A percentile compares a stretch with the other conserved stretches of the same genome.
Evolutionary conservation across 2,888 invertebrate genomes (phyloP).

Genomic region (Amiota communis): DNA sequence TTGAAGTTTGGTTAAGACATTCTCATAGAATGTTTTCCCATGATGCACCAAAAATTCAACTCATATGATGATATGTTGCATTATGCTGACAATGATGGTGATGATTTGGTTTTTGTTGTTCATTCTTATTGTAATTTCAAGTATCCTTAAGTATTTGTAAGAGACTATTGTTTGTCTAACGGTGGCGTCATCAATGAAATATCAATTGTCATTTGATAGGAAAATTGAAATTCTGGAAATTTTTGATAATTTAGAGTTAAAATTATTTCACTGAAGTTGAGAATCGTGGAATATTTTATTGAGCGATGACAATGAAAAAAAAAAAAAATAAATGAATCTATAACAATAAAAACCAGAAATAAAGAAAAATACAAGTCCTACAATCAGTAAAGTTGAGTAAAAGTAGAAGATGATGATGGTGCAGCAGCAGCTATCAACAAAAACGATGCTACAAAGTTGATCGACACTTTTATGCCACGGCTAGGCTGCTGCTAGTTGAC

Average conservation of each 20-base stretch:
- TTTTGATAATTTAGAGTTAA: constrained; percentile 9
- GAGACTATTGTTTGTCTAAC: constrained; percentile 51
- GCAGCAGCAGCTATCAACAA: too few species aligned
- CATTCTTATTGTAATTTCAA: constrained; percentile 61
- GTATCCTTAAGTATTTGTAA: constrained; percentile 36
- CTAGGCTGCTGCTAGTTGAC: constrained; percentile 42
- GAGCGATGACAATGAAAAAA: not conserved
- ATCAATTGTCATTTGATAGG: constrained; percentile 44
- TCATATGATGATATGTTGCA: too few species aligned
- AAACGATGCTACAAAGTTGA: constrained; percentile 48
- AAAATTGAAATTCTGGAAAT: not conserved
- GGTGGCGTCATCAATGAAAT: constrained; percentile 40
- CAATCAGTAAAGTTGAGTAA: not conserved
- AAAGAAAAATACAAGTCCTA: not conserved
- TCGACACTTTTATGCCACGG: constrained; percentile 66
- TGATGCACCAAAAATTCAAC: too few species aligned
- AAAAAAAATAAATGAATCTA: not conserved
- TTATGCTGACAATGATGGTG: not conserved
- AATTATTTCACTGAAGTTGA: not conserved
- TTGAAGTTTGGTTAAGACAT: constrained; percentile 45
- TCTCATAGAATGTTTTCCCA: not conserved
- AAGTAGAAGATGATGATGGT: too few species aligned
- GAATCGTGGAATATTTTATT: not conserved
- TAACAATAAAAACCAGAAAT: constrained; percentile 12
- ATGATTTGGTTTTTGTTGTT: constrained; percentile 14